Evolutionary conservation across 2,797 vertebrate genomes (phyloP), one percentile per base, ranked within the genome.

Genomic region (Tenualosa ilisha): DNA sequence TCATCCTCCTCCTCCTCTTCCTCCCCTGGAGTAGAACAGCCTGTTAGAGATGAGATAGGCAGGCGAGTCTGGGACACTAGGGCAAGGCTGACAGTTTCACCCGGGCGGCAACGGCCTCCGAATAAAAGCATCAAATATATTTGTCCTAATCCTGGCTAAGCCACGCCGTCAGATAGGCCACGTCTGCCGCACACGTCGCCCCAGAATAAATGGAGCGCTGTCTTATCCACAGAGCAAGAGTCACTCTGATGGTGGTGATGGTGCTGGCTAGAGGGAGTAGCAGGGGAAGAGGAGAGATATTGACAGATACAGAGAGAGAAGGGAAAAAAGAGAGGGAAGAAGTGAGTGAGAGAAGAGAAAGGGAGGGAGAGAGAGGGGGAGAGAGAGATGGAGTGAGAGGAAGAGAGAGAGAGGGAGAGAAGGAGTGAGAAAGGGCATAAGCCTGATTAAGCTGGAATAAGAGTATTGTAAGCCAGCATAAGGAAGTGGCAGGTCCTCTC

Each of bases 401-500:
- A 88, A 86, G 79, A 49, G 46, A 85, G 54, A 86, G 92, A 86
- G 85, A 86, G 86, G 86, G 13, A 40, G 31, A 85, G 88, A 88
- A 86, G 84, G 83, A 85, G 84, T 24, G 79, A 54, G 46, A 85
- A 54, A 86, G 92, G 91, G 92, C 95, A 95, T 93, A 93, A 89
- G 92, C 93, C 93, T 94, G 95, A 95, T 95, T 95, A 94, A 95
- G 95, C 92, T 89, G 87, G 93, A 94, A 92, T 95, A 95, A 95
- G 93, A 93, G 90, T 92, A 92, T 93, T 22, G 72, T 79, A 79
- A 79, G 72, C 72, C 72, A 46, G 37, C 37, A 37, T 85, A 87
- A 89, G 86, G 85, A 89, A 79, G 72, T 79, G 59, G 7, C 59
- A 43, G 72, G 6, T 7, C 17, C 40, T 79, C 15, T 79, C 72